Base-by-base conservation (phyloP, 2,113 vertebrate species). In the Crotalus tigris region DNA sequence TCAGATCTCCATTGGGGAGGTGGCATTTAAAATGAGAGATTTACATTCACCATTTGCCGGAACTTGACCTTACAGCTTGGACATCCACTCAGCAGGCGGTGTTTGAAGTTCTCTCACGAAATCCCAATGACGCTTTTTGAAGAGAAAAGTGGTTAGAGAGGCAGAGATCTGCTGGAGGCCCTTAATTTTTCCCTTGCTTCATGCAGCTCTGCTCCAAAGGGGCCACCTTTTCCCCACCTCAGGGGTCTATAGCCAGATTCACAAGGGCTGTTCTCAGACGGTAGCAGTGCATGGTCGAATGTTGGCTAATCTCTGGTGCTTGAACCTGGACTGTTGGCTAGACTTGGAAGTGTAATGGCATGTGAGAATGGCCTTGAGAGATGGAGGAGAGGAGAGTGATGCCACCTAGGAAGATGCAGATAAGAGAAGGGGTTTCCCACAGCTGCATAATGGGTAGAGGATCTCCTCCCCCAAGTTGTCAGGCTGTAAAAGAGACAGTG, bases 1-100 rank as follows among this genome's bases (percentile, higher is more conserved):
- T 44, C 39, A 87, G 2, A 85, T 88, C 85, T 0, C n/a, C 87
- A 54, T 89, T 21, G 55, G 81, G 93, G 53, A 93, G 94, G 54
- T 44, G 64, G 44, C 94, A 55, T 86, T 23, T 49, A 86, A 26
- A 92, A 85, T 58, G 53, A 5, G 58, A 29, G 93, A 89, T 94
- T 49, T 51, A 89, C 39, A 29, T 93, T 94, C 90, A 85, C 53
- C 75, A 75, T 94, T 94, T 94, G 58, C 88, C 89, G 24, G 90
- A 58, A n/a, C 94, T 33, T 51, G 92, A 89, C 91, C 96, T 53
- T 93, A 53, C 95, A 92, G 85, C 87, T 69, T 33, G 23, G 85
- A 87, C 75, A 75, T 85, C 19, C 11, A 24, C 53, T 44, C 7
- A 54, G 26, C 26, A 64, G 23, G 13, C 11, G 2, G 19, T 15